Evolutionary conservation across 2,888 invertebrate species (phyloP), one percentile per base, ranked within the genome.

Genomic region (Fabriciana adippe): DNA sequence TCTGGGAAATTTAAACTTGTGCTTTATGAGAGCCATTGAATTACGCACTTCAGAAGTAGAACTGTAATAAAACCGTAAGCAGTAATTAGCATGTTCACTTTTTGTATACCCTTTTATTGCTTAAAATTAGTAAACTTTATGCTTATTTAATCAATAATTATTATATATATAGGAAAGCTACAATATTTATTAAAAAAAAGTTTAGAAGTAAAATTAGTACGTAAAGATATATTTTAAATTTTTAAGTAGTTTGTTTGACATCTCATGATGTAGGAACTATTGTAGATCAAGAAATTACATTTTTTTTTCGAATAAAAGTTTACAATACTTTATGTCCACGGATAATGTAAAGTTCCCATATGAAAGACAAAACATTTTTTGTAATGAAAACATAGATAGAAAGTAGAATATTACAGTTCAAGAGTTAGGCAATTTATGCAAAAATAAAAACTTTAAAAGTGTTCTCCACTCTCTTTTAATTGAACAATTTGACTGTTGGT

Each of bases 81-180:
- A 45, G 57, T 57, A 65, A 65, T 65, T 57, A 31, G 65, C 53
- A 54, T 65, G 57, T 53, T 59, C 57, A 65, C 15, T 53, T 59
- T 59, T 65, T 47, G 41, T 59, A 54, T 31, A 16, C 47, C 47
- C 48, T 59, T 59, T 59, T 48, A 48, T 41, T 41, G 11, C 59
- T 31, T 48, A n/a, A 59, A 59, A 11, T 48, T 48, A 16, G 59
- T 6, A 31, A 59, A 47, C 26, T 59, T 31, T 31, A 26, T 13
- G 48, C 48, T 59, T n/a, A 59, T 16, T 59, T 13, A n/a, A n/a
- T 15, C 8, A 6, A 59, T 16, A 48, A 59, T 59, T 11, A 55
- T 55, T 16, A 55, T n/a, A 13, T 18, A 51, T 1, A 18, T 26
- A 51, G 5, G 11, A 6, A 18, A 51, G 8, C 11, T 4, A 26